These are phyloP conservation scores for Lamellibrachia columna DNA, from an alignment of 2,888 invertebrate species.

Conservation along the genomic window DNA sequence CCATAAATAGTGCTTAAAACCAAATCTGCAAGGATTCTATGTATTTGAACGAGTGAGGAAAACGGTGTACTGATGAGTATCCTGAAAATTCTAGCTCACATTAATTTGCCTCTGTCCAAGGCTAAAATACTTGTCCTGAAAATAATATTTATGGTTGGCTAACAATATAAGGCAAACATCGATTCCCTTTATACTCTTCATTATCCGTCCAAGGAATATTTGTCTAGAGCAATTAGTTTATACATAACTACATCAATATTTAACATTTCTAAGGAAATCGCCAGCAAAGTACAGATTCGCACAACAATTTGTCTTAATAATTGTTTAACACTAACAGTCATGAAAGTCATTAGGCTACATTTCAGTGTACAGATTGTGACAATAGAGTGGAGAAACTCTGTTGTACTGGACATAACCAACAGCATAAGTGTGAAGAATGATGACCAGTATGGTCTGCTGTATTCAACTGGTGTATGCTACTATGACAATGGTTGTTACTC, in stretches of 20 bases:
- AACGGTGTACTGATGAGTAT: not conserved
- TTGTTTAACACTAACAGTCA: not conserved
- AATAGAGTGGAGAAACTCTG: not conserved
- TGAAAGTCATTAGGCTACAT: not conserved
- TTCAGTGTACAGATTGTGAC: not conserved
- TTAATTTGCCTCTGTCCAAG: not conserved
- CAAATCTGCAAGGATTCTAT: not conserved
- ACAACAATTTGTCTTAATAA: not conserved
- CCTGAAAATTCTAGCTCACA: not conserved
- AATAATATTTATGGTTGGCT: not conserved
- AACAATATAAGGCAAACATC: not conserved
- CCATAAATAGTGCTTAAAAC: not conserved
- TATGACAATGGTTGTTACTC: conserved; percentile 10
- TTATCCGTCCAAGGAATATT: not conserved
- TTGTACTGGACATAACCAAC: not conserved
- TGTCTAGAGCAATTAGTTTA: not conserved
- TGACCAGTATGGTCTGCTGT: not conserved
- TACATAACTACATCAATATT: not conserved
- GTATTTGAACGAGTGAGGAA: not conserved
- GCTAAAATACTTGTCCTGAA: not conserved
- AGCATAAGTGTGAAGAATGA: not conserved
- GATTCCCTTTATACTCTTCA: not conserved
- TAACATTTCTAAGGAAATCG: not conserved
- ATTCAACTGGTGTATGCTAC: not conserved
- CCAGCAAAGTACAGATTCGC: not conserved